Conservation (phyloP, 2,888 invertebrate genomes). For the Lucinisca nassula region DNA sequence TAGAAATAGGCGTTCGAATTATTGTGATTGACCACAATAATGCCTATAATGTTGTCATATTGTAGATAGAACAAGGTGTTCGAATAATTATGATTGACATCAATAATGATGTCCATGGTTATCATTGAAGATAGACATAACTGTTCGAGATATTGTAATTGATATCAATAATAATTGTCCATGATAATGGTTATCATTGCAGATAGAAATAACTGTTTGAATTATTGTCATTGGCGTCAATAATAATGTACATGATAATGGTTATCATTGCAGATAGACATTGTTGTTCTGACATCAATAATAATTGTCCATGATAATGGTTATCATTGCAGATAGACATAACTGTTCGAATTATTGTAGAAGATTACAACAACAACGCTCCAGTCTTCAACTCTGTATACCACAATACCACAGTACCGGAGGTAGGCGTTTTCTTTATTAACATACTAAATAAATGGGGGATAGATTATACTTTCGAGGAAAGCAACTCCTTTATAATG, state of each 20-base stretch:
- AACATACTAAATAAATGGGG: no score
- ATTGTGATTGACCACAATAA: no score
- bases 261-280: background rate
- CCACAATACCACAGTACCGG: constrained; percentile 53
- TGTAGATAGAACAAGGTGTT: no score
- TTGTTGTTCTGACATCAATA: background rate
- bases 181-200: background rate
- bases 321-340: constrained; percentile 57
- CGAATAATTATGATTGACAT: no score
- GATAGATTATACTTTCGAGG: no score
- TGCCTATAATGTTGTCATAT: no score
- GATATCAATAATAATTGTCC: no score
- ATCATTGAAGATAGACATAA: no score
- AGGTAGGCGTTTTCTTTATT: constrained; percentile 58
- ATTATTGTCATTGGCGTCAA: background rate
- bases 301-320: background rate
- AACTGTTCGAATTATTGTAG: constrained; percentile 52
- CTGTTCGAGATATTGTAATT: no score
- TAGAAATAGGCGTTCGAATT: no score
- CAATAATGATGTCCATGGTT: no score
- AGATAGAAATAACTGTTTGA: background rate
- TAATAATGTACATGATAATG: background rate
- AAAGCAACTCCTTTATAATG: no score
- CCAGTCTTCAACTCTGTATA: constrained; percentile 58
- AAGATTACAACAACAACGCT: constrained; percentile 71